phyloP scores from a whole-genome alignment of 2,888 invertebrate species.

The Dasysyrphus tricinctus region DNA sequence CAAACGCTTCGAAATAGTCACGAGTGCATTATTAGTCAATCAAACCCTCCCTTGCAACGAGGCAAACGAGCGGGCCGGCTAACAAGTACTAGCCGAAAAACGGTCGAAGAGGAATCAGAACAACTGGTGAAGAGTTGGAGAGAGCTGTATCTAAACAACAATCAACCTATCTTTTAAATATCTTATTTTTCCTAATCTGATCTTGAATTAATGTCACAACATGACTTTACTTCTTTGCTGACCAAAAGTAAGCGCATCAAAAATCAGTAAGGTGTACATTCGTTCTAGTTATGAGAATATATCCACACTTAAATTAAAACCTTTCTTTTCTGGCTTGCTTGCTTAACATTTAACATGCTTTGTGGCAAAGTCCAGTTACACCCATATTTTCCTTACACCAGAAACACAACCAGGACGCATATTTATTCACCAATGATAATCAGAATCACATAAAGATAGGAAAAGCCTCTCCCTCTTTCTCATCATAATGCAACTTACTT shows the following conservation, averaged over 20 bases:
- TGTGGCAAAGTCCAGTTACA: constrained; percentile 23
- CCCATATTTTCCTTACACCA: constrained; percentile 17
- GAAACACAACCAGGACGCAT: constrained; percentile 37
- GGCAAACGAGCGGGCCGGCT: too few relatives aligned
- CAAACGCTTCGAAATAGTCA: too few relatives aligned
- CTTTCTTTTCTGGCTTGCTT: background rate
- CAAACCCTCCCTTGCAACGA: too few relatives aligned
- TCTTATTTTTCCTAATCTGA: constrained; percentile 7
- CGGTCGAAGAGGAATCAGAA: too few relatives aligned
- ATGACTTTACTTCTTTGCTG: background rate
- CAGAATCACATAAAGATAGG: constrained; percentile 11
- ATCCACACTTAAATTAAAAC: background rate
- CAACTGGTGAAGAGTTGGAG: too few relatives aligned
- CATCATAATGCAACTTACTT: constrained; percentile 7
- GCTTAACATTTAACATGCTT: background rate
- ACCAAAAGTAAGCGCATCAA: background rate
- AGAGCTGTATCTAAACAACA: background rate
- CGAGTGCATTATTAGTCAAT: too few relatives aligned
- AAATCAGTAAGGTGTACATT: background rate
- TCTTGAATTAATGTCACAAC: constrained; percentile 21
- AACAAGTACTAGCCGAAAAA: too few relatives aligned
- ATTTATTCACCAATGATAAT: constrained; percentile 60
- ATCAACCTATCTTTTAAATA: background rate
- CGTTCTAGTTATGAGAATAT: constrained; percentile 3
- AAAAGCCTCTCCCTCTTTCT: constrained; percentile 40